Evolutionary conservation across 1,140 invertebrate genomes (phyloP), one percentile per base, ranked within the genome.

Genomic region (Cyclargus thomasi): DNA sequence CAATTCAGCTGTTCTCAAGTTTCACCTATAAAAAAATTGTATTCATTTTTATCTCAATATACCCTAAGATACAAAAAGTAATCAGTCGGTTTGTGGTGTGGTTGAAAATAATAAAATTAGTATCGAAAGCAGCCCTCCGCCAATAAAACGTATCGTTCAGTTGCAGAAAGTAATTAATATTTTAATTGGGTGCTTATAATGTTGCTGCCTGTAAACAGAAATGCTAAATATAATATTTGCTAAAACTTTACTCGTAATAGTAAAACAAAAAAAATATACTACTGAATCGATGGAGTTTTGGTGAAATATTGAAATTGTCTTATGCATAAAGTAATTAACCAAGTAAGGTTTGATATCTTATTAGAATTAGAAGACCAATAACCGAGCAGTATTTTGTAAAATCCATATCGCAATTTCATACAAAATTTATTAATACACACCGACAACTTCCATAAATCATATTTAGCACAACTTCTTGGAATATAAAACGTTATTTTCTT

Each of bases 131-230:
- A 20, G 10, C 55, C 55, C 55, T 21, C 10, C 55, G 18, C 18
- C 55, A 20, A 11, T 59, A 59, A 59, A 59, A 59, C 55, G 55
- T 59, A 59, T 59, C 55, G 7, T 59, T 59, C 55, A 8, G 18
- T 77, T 79, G 77, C 78, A 78, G 75, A 74, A 71, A 78, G 82
- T 81, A 86, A 84, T 86, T 86, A 86, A 84, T 86, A 84, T 86
- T 86, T 86, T 86, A 84, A 86, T 86, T 86, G 83, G 81, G 77
- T 78, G 80, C 81, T 83, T 80, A 67, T 71, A 74, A 75, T 81
- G 80, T 77, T 80, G 79, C 79, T 80, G 78, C 77, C 73, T 71
- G 14, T 47, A 47, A 47, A 47, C 39, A 47, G 39, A 47, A 47
- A 47, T 47, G 39, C 36, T 39, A 11, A 35, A 5, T 35, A 39